These are phyloP conservation scores for Gavia stellata DNA, from an alignment of 2,113 vertebrate genomes.

Conservation along the genomic window DNA sequence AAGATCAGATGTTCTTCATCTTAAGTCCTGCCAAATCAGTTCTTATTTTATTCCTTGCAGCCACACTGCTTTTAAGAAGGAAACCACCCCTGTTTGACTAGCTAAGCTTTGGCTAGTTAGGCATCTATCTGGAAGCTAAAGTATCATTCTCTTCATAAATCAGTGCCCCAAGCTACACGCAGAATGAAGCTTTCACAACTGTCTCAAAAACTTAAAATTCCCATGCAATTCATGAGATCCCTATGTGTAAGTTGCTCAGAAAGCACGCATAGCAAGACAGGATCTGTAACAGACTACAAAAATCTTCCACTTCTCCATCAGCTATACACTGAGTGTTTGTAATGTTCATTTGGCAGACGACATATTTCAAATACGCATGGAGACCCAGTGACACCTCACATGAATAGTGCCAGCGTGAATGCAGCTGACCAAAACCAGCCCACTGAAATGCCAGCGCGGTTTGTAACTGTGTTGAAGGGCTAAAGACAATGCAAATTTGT, in stretches of 20 bases:
- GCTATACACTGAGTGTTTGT: not conserved
- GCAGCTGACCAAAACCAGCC: not conserved
- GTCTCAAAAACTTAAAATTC: not conserved
- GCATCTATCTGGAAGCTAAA: not conserved
- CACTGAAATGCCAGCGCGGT: not conserved
- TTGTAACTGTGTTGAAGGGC: not conserved
- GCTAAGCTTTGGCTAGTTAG: not conserved
- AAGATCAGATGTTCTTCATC: not conserved
- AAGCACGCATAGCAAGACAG: not conserved
- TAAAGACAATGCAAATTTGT: conserved; percentile 18
- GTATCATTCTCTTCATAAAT: not conserved
- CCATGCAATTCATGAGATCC: not conserved
- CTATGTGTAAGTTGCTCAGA: not conserved
- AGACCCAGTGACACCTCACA: not conserved
- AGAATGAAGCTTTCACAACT: not conserved
- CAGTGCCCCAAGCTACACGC: not conserved
- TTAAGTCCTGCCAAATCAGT: not conserved
- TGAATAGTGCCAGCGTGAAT: not conserved
- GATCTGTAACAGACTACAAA: not conserved
- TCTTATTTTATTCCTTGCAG: not conserved
- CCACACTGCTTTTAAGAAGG: not conserved
- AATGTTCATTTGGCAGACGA: not conserved
- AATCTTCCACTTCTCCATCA: not conserved
- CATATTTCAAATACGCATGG: not conserved
- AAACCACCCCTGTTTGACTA: not conserved